Evolutionary conservation across 1,140 invertebrate species (phyloP).

Genomic region (Streblospio benedicti): DNA sequence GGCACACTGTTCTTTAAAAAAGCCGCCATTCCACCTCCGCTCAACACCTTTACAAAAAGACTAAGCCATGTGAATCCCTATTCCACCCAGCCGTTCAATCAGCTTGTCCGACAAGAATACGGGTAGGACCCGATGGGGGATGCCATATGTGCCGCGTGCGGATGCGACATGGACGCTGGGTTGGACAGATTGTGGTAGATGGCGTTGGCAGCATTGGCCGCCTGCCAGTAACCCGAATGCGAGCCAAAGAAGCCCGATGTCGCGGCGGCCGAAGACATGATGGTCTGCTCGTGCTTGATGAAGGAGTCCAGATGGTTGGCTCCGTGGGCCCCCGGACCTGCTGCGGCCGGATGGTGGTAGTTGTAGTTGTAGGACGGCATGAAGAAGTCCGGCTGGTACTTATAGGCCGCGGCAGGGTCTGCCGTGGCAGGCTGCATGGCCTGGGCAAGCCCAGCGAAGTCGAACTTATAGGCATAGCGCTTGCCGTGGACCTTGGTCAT

Average conservation of each 20-base stretch:
- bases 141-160: conserved; percentile 1
- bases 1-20: too few species aligned
- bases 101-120: background rate
- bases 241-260: too few species aligned
- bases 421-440: conserved; percentile 22
- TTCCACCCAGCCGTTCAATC: too few species aligned
- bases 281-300: too few species aligned
- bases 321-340: too few species aligned
- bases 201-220: too few species aligned
- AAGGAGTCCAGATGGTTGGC: background rate
- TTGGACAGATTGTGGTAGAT: conserved; percentile 7
- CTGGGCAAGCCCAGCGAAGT: conserved; percentile 63
- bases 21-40: too few species aligned
- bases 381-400: conserved; percentile 17
- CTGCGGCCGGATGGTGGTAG: conserved; percentile 8
- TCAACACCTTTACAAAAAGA: too few species aligned
- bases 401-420: conserved; percentile 14
- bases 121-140: conserved; percentile 1
- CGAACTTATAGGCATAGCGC: conserved; percentile 95
- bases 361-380: conserved; percentile 11
- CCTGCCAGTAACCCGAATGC: too few species aligned
- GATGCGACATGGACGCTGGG: conserved; percentile 2
- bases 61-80: too few species aligned
- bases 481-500: conserved; percentile 62
- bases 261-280: too few species aligned